These are phyloP conservation scores for Carterocephalus palaemon DNA, from an alignment of 2,888 invertebrate genomes.

Conservation along the genomic window DNA sequence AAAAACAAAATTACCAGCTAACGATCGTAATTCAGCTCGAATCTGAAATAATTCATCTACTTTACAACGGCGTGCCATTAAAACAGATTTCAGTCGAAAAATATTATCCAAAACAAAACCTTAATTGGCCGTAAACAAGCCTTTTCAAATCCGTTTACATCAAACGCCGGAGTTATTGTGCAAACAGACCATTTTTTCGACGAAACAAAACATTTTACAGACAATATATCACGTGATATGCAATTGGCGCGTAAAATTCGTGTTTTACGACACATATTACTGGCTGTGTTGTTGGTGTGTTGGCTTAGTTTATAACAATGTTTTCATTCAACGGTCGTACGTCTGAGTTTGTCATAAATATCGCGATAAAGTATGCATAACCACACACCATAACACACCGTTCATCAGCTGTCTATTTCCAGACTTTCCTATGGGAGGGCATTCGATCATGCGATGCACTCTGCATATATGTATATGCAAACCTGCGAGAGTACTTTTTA, in stretches of 20 bases:
- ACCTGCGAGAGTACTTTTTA: no score
- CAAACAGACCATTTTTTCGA: constrained; percentile 36
- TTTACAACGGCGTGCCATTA: constrained; percentile 8
- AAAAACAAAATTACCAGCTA: no score
- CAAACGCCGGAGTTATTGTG: constrained; percentile 32
- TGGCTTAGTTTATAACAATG: constrained; percentile 52
- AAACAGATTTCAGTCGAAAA: constrained; percentile 11
- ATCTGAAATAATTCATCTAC: neutral
- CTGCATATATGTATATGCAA: no score
- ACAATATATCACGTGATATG: constrained; percentile 34
- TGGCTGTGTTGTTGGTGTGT: no score
- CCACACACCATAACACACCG: constrained; percentile 47
- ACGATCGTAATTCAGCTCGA: neutral
- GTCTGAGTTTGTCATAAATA: constrained; percentile 62
- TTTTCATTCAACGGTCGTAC: constrained; percentile 60
- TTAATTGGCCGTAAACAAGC: constrained; percentile 11
- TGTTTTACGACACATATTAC: constrained; percentile 42
- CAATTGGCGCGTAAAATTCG: constrained; percentile 42
- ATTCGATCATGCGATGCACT: constrained; percentile 15
- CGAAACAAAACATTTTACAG: constrained; percentile 42
- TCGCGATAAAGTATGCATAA: constrained; percentile 52
- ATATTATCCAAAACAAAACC: constrained; percentile 12
- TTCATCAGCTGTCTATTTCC: constrained; percentile 60
- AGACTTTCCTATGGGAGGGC: constrained; percentile 47
- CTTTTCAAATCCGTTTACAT: constrained; percentile 19